phyloP scores from a whole-genome alignment of 2,113 vertebrate genomes.

The Xenopus borealis region DNA sequence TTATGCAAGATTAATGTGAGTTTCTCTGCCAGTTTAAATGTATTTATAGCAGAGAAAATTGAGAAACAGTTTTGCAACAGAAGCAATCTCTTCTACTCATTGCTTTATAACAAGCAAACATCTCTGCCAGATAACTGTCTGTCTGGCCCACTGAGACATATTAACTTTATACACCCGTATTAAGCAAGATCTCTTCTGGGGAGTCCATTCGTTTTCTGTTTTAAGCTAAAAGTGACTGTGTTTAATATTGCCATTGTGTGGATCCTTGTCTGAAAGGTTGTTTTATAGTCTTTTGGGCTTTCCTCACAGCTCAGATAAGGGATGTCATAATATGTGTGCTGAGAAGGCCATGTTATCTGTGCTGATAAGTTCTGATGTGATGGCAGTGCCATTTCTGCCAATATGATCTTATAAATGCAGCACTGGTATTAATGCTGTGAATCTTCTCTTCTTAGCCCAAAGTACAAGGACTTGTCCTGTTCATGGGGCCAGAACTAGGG shows the following conservation, averaged over 20 bases:
- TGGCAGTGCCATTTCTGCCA: too few species aligned
- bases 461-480: too few species aligned
- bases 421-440: too few species aligned
- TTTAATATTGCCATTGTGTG: neutral
- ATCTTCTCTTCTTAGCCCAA: too few species aligned
- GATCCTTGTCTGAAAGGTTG: neutral
- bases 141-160: neutral
- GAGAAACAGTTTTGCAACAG: constrained; percentile 5
- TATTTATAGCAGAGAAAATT: neutral
- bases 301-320: too few species aligned
- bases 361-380: neutral
- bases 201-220: neutral
- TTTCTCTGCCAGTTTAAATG: neutral
- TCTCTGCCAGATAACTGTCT: neutral
- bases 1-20: neutral
- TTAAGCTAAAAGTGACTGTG: neutral
- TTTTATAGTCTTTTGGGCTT: neutral
- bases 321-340: neutral
- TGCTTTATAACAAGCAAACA: neutral
- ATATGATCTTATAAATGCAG: too few species aligned
- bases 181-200: neutral
- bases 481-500: too few species aligned
- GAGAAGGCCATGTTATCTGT: neutral
- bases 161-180: neutral
- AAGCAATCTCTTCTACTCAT: neutral